phyloP scores from a whole-genome alignment of 2,113 vertebrate genomes.

The Neofelis nebulosa region DNA sequence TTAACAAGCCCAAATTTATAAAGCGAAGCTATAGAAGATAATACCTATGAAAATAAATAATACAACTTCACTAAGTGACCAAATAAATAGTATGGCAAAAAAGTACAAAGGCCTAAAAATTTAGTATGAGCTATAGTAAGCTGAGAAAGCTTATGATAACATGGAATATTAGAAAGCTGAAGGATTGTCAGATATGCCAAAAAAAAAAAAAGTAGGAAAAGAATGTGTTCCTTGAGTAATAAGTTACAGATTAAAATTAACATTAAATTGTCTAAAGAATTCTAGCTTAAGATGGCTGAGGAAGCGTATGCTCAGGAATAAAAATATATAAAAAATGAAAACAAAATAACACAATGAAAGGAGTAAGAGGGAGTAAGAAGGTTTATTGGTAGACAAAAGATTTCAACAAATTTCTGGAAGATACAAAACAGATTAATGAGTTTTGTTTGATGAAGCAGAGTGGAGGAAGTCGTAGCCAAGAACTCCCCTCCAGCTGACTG shows the following conservation, averaged over 20 bases:
- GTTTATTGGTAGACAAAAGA: background rate
- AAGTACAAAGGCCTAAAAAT: background rate
- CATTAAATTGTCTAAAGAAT: conserved; percentile 28
- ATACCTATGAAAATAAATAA: background rate
- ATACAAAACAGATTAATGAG: background rate
- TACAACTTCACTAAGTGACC: background rate
- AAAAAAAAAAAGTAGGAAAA: background rate
- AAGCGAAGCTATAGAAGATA: background rate
- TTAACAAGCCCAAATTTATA: background rate
- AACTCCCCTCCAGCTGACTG: background rate
- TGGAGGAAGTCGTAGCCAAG: background rate
- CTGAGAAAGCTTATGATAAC: background rate
- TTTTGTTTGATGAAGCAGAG: background rate
- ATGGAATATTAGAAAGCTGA: background rate
- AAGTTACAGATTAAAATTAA: conserved; percentile 17
- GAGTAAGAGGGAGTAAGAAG: background rate
- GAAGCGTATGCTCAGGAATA: background rate
- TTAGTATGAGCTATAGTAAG: background rate
- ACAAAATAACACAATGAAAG: background rate
- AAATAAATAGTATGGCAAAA: background rate
- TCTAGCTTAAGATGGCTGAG: background rate
- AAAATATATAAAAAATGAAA: conserved; percentile 15
- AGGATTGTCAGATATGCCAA: background rate
- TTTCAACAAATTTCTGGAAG: background rate
- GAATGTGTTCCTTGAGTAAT: background rate